phyloP scores from a whole-genome alignment of 2,113 vertebrate species.

The Nycticryphes semicollaris region DNA sequence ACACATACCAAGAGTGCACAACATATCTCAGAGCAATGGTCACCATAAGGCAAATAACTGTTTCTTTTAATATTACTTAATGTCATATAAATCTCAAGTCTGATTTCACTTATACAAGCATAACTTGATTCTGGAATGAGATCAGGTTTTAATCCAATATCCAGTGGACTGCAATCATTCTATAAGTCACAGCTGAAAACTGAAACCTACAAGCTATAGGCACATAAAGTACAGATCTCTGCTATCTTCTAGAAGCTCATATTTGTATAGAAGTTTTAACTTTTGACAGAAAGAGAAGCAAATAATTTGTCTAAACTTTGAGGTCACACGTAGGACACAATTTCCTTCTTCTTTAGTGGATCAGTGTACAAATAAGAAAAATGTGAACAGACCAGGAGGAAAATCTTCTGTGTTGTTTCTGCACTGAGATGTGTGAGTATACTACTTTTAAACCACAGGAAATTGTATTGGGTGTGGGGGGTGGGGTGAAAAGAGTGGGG shows the following conservation, averaged over 20 bases:
- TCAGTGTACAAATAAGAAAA: slow-evolving; percentile 45
- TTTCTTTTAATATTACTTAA: not conserved
- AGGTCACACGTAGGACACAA: slow-evolving; percentile 44
- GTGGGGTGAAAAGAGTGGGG: not conserved
- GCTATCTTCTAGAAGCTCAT: not conserved
- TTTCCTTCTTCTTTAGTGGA: slow-evolving; percentile 40
- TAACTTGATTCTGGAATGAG: not conserved
- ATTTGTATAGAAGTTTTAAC: not conserved
- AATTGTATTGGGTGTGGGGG: not conserved
- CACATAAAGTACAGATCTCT: not conserved
- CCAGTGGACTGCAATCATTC: not conserved
- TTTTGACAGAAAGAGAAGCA: not conserved
- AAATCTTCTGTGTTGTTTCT: not conserved
- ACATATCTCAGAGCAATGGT: not conserved
- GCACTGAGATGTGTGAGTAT: not conserved
- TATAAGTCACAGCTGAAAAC: not conserved
- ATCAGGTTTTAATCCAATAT: not conserved
- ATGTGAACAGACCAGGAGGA: not conserved
- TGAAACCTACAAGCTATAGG: not conserved
- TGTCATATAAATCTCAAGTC: not conserved
- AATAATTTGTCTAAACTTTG: not conserved
- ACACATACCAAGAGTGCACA: not conserved
- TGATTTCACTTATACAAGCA: not conserved
- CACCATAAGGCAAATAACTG: not conserved
- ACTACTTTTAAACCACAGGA: slow-evolving; percentile 31